Evolutionary conservation across 2,113 vertebrate genomes (phyloP).

Genomic region (Oceanites oceanicus): DNA sequence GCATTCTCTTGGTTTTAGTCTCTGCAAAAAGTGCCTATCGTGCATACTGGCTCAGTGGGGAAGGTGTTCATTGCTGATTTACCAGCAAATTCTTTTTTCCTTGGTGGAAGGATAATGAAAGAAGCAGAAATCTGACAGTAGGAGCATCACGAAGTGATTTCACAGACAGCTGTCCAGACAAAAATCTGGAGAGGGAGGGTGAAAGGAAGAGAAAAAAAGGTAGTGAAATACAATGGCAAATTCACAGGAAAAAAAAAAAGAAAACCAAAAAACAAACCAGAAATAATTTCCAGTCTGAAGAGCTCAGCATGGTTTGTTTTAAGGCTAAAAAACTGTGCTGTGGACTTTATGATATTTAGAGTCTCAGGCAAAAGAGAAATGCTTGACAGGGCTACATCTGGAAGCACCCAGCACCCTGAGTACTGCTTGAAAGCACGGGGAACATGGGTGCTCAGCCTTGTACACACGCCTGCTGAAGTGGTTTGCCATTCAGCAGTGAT

Average conservation of each 20-base stretch:
- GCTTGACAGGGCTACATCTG: not conserved
- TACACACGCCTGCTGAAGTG: accelerated
- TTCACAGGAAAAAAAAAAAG: not conserved
- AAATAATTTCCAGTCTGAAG: not conserved
- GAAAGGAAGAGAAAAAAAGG: not conserved
- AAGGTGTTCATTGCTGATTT: constrained; percentile 40
- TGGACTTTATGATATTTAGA: not conserved
- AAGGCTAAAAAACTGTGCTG: not conserved
- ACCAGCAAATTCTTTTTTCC: constrained; percentile 30
- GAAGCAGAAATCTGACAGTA: constrained; percentile 51
- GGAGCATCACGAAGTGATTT: constrained; percentile 7
- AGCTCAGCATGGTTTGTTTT: constrained; percentile 9
- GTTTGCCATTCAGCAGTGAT: not conserved
- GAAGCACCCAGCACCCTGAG: not conserved
- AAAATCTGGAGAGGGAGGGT: not conserved
- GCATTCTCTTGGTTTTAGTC: constrained; percentile 43
- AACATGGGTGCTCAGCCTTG: accelerated
- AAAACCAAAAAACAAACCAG: not conserved
- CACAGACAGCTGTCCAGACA: constrained; percentile 24
- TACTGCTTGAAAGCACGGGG: not conserved
- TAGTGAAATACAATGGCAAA: not conserved
- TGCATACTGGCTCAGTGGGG: constrained; percentile 14
- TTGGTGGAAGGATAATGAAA: constrained; percentile 52
- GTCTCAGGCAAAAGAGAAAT: not conserved
- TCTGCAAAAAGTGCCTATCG: constrained; percentile 16